Percentiles rank a stretch among this genome's conserved stretches.
phyloP scores from a whole-genome alignment of 2,888 invertebrate genomes.

The Chymomyza procnemis region DNA sequence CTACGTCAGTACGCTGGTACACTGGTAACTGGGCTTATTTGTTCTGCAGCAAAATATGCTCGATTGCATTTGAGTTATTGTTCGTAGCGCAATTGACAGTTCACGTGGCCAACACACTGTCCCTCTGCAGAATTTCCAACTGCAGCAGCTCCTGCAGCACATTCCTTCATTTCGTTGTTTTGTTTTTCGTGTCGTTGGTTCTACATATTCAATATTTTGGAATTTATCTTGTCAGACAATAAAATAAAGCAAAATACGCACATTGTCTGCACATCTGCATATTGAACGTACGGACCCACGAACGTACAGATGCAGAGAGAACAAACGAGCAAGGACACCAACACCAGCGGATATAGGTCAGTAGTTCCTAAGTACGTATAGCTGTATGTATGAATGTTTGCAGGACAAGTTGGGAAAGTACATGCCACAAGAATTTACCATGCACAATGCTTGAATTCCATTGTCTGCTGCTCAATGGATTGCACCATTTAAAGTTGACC shows the following conservation, averaged over 20 bases:
- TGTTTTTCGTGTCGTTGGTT: constrained; percentile 7
- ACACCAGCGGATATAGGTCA: constrained; percentile 33
- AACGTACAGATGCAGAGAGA: neutral
- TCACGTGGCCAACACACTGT: neutral
- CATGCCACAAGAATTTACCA: constrained; percentile 55
- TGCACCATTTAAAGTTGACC: neutral
- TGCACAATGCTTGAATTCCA: neutral
- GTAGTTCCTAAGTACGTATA: constrained; percentile 11
- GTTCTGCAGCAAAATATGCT: constrained; percentile 60
- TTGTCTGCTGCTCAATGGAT: neutral
- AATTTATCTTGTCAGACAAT: constrained; percentile 74
- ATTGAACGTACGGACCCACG: neutral
- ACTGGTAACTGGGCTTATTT: constrained; percentile 54
- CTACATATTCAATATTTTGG: constrained; percentile 66
- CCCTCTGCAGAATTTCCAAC: neutral
- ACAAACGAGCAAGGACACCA: neutral
- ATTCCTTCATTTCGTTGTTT: neutral
- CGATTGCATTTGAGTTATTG: constrained; percentile 73
- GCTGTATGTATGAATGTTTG: neutral
- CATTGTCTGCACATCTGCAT: constrained; percentile 24
- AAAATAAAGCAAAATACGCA: constrained; percentile 70
- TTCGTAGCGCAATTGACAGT: constrained; percentile 48
- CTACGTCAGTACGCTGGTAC: too few relatives aligned
- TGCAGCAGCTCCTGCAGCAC: constrained; percentile 1
- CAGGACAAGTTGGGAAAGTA: neutral